These are phyloP conservation scores for Choristoneura rosaceana DNA, from an alignment of 2,888 invertebrate genomes.

Conservation along the genomic window DNA sequence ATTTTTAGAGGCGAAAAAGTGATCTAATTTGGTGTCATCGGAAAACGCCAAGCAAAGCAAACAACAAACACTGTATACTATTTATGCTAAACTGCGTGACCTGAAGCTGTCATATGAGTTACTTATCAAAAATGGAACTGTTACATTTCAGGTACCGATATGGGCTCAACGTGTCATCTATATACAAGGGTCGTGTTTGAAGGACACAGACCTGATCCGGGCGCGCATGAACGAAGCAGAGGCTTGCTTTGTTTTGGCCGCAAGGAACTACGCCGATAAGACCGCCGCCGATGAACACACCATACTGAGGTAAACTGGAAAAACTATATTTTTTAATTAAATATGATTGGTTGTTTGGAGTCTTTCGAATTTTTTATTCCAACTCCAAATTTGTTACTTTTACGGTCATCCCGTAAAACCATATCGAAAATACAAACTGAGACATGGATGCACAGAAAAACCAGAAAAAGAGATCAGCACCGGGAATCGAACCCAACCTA, in stretches of 20 bases:
- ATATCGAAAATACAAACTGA: too few relatives aligned
- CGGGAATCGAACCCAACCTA: too few relatives aligned
- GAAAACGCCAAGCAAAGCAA: too few relatives aligned
- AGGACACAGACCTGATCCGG: conserved; percentile 97
- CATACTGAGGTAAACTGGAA: conserved; percentile 82
- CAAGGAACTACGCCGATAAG: conserved; percentile 98
- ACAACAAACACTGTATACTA: too few relatives aligned
- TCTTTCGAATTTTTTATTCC: too few relatives aligned
- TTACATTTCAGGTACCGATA: conserved; percentile 91
- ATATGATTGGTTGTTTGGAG: too few relatives aligned
- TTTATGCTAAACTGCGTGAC: not conserved
- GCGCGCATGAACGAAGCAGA: conserved; percentile 99
- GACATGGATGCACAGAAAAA: too few relatives aligned
- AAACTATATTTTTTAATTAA: not conserved
- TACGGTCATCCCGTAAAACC: too few relatives aligned
- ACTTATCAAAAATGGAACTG: not conserved
- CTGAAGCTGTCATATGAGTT: not conserved
- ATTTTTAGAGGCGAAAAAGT: too few relatives aligned
- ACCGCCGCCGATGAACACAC: conserved; percentile 95
- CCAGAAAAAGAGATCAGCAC: too few relatives aligned
- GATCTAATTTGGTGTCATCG: too few relatives aligned
- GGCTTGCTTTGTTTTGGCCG: conserved; percentile 98
- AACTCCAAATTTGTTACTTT: too few relatives aligned
- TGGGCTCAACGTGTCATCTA: conserved; percentile 99
- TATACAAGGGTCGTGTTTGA: conserved; percentile 98